Conservation (phyloP, 2,888 invertebrate genomes). For the Omphaloscelis lunosa region DNA sequence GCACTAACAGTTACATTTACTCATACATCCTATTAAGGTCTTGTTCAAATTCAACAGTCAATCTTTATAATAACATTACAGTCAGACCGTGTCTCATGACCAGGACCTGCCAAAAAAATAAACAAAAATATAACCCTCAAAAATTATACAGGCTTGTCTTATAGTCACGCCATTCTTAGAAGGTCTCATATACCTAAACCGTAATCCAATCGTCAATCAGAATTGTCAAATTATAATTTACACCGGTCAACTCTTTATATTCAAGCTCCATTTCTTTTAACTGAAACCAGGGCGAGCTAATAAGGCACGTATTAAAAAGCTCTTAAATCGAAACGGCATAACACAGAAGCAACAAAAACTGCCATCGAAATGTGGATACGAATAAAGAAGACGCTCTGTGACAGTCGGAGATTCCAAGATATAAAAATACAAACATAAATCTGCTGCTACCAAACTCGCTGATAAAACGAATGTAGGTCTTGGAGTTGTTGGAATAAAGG, state of each 20-base stretch:
- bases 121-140: conserved; percentile 6
- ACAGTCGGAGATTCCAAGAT: conserved; percentile 80
- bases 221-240: conserved; percentile 61
- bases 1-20: background rate
- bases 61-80: background rate
- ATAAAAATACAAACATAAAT: conserved; percentile 71
- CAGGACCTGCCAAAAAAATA: background rate
- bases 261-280: conserved; percentile 57
- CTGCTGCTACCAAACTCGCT: conserved; percentile 34
- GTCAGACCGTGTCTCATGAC: background rate
- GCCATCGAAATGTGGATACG: conserved; percentile 81
- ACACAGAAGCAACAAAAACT: conserved; percentile 79
- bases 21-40: background rate
- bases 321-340: conserved; percentile 78
- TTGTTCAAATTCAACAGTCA: background rate
- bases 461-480: conserved; percentile 56
- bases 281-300: conserved; percentile 75
- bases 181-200: conserved; percentile 17
- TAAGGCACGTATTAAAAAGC: conserved; percentile 80
- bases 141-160: conserved; percentile 7
- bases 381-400: conserved; percentile 81
- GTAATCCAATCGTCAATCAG: conserved; percentile 56
- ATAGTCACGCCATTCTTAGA: conserved; percentile 16
- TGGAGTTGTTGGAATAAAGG: conserved; percentile 64
- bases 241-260: conserved; percentile 55